These are phyloP conservation scores for Neopelma chrysocephalum DNA, from an alignment of 2,797 vertebrate species.

Conservation along the genomic window DNA sequence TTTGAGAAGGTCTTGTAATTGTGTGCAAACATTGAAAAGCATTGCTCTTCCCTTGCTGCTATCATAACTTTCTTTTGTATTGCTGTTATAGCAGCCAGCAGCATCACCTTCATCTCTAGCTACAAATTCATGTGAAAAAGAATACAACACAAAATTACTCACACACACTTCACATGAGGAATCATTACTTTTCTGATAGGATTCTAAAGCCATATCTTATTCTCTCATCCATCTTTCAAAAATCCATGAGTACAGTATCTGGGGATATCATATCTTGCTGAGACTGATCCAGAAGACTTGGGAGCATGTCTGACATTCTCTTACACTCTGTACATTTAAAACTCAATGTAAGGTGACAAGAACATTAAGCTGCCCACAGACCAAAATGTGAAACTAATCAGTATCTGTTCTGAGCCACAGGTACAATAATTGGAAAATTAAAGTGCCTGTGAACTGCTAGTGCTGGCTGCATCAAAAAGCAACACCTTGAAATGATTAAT, in stretches of 20 bases:
- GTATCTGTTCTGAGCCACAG: conserved; percentile 74
- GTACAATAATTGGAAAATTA: conserved; percentile 78
- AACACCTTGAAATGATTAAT: conserved; percentile 77
- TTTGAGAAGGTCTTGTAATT: conserved; percentile 19
- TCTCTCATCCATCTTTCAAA: conserved; percentile 50
- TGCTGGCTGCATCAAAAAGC: conserved; percentile 69
- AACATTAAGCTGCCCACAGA: conserved; percentile 78
- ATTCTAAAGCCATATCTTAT: conserved; percentile 16
- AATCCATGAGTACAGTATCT: conserved; percentile 2
- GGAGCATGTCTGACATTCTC: conserved; percentile 57
- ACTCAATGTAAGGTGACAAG: conserved; percentile 80
- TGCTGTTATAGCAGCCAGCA: not conserved
- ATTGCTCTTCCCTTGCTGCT: not conserved
- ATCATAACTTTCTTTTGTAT: not conserved
- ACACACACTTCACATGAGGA: not conserved
- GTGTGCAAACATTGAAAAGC: not conserved
- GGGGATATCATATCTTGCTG: conserved; percentile 30
- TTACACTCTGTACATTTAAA: conserved; percentile 64
- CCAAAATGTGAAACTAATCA: conserved; percentile 81
- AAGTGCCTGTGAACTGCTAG: conserved; percentile 64
- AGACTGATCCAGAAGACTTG: conserved; percentile 36
- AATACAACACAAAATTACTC: not conserved
- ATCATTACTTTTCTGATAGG: not conserved
- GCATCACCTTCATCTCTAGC: not conserved
- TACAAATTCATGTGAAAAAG: not conserved